These are phyloP conservation scores for Anseranas semipalmata DNA, from an alignment of 2,113 vertebrate species.

Conservation along the genomic window DNA sequence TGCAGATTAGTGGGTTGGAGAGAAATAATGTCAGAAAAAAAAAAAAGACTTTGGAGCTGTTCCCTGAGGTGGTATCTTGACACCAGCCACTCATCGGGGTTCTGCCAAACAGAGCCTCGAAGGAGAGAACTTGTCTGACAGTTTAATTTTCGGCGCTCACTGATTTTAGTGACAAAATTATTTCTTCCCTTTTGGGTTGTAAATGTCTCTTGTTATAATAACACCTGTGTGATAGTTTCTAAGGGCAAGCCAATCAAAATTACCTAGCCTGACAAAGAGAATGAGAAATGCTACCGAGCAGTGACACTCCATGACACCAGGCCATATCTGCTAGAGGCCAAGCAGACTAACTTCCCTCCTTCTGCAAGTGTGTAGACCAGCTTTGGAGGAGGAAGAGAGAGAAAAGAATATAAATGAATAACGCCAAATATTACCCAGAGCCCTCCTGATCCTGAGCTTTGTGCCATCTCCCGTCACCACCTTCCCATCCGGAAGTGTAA, in stretches of 20 bases:
- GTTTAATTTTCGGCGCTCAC: not conserved
- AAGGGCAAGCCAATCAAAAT: not conserved
- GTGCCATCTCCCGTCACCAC: slow-evolving; percentile 65
- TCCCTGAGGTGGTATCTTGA: not conserved
- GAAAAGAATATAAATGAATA: not conserved
- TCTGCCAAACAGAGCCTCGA: not conserved
- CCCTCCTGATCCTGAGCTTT: slow-evolving; percentile 71
- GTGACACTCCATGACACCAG: not conserved
- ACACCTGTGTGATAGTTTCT: not conserved
- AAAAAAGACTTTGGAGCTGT: not conserved
- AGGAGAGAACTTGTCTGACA: not conserved
- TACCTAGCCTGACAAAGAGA: not conserved
- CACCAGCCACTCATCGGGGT: not conserved
- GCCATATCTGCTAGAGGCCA: not conserved
- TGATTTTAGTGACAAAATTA: not conserved
- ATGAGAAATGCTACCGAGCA: not conserved
- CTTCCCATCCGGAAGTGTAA: not conserved
- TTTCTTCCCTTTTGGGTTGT: not conserved
- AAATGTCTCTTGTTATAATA: not conserved
- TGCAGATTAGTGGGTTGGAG: not conserved
- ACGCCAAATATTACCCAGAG: slow-evolving; percentile 52
- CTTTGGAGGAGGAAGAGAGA: not conserved
- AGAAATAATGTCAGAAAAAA: not conserved
- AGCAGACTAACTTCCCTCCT: not conserved
- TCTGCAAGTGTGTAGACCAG: not conserved